Evolutionary conservation across 2,797 vertebrate genomes (phyloP), one percentile per base, ranked within the genome.

Genomic region (Aselliscus stoliczkanus): DNA sequence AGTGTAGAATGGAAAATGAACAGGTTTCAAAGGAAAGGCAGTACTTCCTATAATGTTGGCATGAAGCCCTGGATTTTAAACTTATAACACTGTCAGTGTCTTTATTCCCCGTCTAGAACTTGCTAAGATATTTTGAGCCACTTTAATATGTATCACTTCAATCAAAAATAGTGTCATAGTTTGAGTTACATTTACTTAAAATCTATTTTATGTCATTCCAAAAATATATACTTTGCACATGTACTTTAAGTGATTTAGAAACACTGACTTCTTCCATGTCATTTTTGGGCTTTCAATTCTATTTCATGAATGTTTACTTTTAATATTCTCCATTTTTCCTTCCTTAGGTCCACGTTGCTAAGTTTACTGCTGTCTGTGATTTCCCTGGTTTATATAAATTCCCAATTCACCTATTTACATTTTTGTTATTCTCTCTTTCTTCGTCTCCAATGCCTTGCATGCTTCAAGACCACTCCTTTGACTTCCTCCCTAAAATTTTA

Each of bases 241-340:
- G 34, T 62, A 65, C 8, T 80, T 92, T 56, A 76, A 58, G 37
- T 81, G 37, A 92, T 90, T 95, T 80, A 88, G 70, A 84, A 90
- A 84, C 76, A 37, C 10, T 72, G 83, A 84, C 42, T 73, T 89
- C 87, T 94, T 75, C 82, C 77, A 76, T 75, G 67, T 39, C 60
- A 64, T 84, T 90, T 50, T 67, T 84, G 42, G 67, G 82, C 13
- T 75, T 89, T 92, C 73, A 65, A 44, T 92, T 90, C 37, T 83
- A 80, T 52, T 83, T 90, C 65, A 76, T 90, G 47, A 94, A 65
- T 92, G 29, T 87, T 96, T 89, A 73, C 47, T 86, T 93, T 92
- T 90, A 83, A 88, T 94, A 95, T 94, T 76, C 52, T 77, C 42
- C 39, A 7, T 29, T 56, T 77, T 12, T 9, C 1, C 54, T 13